Evolutionary conservation across 2,113 vertebrate genomes (phyloP).

Genomic region (Tetrao urogallus): DNA sequence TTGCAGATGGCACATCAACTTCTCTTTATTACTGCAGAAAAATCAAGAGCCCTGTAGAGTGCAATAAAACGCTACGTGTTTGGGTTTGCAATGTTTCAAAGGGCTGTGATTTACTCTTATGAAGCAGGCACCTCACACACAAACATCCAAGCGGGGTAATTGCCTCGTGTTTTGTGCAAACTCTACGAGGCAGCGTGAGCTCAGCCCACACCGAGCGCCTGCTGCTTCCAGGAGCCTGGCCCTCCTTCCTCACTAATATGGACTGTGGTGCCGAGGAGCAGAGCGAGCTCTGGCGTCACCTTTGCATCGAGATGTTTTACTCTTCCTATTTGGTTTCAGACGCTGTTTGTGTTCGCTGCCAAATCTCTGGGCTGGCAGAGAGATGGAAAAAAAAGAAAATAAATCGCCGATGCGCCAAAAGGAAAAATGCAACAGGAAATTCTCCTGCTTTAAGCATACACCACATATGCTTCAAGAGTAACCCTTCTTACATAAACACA

Average conservation of each 20-base stretch:
- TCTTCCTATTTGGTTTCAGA: background rate
- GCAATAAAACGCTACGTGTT: conserved; percentile 65
- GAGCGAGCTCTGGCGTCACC: background rate
- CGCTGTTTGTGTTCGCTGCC: background rate
- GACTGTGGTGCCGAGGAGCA: background rate
- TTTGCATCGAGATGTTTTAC: background rate
- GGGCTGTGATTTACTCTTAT: conserved; percentile 53
- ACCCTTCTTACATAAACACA: background rate
- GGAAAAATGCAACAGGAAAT: rapidly evolving
- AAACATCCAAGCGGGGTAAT: conserved; percentile 18
- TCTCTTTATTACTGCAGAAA: conserved; percentile 77
- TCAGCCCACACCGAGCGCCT: background rate
- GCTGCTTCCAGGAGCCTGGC: background rate
- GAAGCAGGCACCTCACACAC: background rate
- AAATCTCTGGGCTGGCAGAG: background rate
- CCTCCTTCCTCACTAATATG: background rate
- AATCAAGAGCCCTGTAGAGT: conserved; percentile 70
- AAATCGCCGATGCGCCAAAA: rapidly evolving
- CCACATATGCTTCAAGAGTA: rapidly evolving
- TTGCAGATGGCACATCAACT: conserved; percentile 69
- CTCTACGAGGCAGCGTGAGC: background rate
- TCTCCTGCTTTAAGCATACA: background rate
- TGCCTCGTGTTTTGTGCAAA: conserved; percentile 21
- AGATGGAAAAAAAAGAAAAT: background rate
- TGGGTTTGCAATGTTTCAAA: conserved; percentile 56